Conservation (phyloP, 2,113 vertebrate species). For the Gymnocephalus cernua region DNA sequence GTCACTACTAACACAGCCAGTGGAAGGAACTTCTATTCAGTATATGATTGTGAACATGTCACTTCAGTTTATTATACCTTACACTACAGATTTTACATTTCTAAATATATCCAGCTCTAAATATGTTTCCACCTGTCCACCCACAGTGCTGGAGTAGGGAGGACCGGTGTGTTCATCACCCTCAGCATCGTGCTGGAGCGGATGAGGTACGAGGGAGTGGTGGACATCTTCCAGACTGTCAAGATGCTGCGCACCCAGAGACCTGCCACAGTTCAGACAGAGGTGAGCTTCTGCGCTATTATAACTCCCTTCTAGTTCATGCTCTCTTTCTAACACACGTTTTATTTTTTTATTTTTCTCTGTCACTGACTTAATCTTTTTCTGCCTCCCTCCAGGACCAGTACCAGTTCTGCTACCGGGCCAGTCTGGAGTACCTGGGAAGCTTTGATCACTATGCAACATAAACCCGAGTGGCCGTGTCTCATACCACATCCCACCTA, state of each 20-base stretch:
- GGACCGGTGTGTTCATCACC: slow-evolving; percentile 98
- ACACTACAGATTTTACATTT: not conserved
- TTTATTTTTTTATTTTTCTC: not conserved
- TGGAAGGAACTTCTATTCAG: not conserved
- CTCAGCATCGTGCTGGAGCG: slow-evolving; percentile 98
- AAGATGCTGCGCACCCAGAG: slow-evolving; percentile 99
- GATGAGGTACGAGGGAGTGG: slow-evolving; percentile 99
- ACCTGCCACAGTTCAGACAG: slow-evolving; percentile 98
- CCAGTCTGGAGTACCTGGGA: slow-evolving; percentile 97
- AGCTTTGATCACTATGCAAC: slow-evolving; percentile 99
- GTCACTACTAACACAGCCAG: not conserved
- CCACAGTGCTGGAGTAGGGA: slow-evolving; percentile 93
- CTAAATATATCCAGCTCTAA: slow-evolving; percentile 11
- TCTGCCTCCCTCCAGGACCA: slow-evolving; percentile 89
- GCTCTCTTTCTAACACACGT: not conserved
- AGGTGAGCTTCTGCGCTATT: slow-evolving; percentile 83
- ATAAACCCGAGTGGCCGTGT: slow-evolving; percentile 86
- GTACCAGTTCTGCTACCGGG: slow-evolving; percentile 99
- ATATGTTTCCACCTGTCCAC: slow-evolving; percentile 8
- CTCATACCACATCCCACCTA: slow-evolving; percentile 68
- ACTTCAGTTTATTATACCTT: not conserved
- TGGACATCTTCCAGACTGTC: slow-evolving; percentile 99
- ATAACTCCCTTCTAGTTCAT: not conserved
- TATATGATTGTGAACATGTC: not conserved
- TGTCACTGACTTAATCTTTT: slow-evolving; percentile 14